phyloP scores from a whole-genome alignment of 2,113 vertebrate species.

The Perca schrenkii region DNA sequence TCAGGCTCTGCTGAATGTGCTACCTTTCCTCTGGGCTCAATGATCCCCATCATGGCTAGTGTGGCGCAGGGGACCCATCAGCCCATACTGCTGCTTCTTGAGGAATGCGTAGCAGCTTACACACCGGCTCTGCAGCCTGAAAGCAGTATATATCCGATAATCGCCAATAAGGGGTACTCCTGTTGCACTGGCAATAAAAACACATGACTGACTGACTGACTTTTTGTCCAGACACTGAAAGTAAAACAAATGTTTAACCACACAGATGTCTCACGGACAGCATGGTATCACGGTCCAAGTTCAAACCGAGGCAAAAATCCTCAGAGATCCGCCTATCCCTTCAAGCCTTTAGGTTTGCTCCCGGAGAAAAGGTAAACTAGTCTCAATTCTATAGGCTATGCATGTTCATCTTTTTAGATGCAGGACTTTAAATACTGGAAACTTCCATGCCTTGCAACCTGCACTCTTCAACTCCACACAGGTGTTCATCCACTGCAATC shows the following conservation, averaged over 20 bases:
- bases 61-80: constrained; percentile 72
- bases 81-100: constrained; percentile 79
- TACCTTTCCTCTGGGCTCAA: constrained; percentile 79
- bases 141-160: constrained; percentile 69
- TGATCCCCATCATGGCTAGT: constrained; percentile 79
- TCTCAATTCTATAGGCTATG: no score
- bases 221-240: fast-evolving
- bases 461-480: constrained; percentile 22
- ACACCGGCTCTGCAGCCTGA: constrained; percentile 52
- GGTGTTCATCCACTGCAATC: constrained; percentile 84
- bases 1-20: constrained; percentile 70
- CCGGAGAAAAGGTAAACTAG: constrained; percentile 69
- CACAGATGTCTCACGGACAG: constrained; percentile 85
- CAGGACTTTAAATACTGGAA: not conserved
- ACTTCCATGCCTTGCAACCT: not conserved
- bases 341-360: constrained; percentile 82
- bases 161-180: constrained; percentile 84
- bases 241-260: not conserved
- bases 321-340: constrained; percentile 76
- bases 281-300: constrained; percentile 72
- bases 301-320: constrained; percentile 66
- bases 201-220: not conserved
- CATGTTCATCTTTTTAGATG: not conserved
- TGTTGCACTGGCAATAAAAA: fast-evolving
- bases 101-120: constrained; percentile 79